Evolutionary conservation across 2,888 invertebrate species (phyloP).

Genomic region (Muscina levida): DNA sequence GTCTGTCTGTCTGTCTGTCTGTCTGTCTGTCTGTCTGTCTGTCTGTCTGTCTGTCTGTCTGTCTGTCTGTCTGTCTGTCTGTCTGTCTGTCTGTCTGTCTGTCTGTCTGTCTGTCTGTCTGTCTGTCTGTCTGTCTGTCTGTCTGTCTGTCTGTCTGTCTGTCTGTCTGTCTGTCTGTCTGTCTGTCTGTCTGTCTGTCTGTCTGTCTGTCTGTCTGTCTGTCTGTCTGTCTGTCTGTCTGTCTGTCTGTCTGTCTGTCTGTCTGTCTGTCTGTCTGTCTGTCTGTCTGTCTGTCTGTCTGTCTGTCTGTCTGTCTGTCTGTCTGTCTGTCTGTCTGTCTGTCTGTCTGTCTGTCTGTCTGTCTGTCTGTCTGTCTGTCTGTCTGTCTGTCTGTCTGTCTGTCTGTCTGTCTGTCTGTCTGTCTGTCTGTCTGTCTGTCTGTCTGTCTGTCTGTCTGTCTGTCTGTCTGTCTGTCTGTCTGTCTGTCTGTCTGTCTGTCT

Average conservation of each 20-base stretch:
- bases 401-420: background rate
- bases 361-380: background rate
- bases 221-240: background rate
- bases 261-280: background rate
- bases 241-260: background rate
- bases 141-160: background rate
- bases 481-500: background rate
- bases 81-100: conserved; percentile 20
- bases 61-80: conserved; percentile 25
- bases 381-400: background rate
- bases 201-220: background rate
- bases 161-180: background rate
- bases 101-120: background rate
- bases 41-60: conserved; percentile 25
- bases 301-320: background rate
- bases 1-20: conserved; percentile 25
- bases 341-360: background rate
- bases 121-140: background rate
- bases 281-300: background rate
- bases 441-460: background rate
- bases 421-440: background rate
- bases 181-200: background rate
- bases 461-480: background rate
- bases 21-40: conserved; percentile 25
- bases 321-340: background rate